Conservation (phyloP, 1,140 invertebrate species). For the Drosophila arawakana region DNA sequence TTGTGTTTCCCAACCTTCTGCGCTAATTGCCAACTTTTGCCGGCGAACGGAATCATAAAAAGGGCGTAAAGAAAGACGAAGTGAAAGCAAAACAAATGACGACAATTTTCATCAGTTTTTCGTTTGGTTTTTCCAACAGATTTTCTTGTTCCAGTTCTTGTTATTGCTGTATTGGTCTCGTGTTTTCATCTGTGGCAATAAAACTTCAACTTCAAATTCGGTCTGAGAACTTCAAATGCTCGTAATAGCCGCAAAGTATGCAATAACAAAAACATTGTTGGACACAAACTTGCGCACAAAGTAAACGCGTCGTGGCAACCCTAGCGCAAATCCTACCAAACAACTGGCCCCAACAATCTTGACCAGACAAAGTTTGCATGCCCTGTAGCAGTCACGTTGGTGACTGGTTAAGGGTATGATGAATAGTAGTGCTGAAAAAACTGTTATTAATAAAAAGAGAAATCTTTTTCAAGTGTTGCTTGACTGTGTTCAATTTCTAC, state of each 20-base stretch:
- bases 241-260: conserved; percentile 73
- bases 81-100: background rate
- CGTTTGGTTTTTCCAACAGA: background rate
- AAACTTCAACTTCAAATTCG: conserved; percentile 53
- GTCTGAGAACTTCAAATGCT: conserved; percentile 50
- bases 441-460: too few species aligned
- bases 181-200: conserved; percentile 52
- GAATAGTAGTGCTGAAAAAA: too few species aligned
- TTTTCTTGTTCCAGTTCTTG: conserved; percentile 1
- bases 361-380: conserved; percentile 40
- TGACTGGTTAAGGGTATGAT: background rate
- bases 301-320: conserved; percentile 38
- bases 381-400: conserved; percentile 3
- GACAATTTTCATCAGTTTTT: conserved; percentile 18
- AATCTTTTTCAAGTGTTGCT: background rate
- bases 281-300: conserved; percentile 41
- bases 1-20: background rate
- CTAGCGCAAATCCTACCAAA: conserved; percentile 40
- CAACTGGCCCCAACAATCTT: conserved; percentile 44
- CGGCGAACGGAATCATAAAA: conserved; percentile 19
- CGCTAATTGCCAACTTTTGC: conserved; percentile 40
- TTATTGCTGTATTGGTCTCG: conserved; percentile 5
- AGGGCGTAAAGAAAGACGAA: background rate
- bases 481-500: too few species aligned
- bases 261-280: conserved; percentile 52